Base-by-base conservation (phyloP, 1,140 invertebrate species). In the Asobara japonica region DNA sequence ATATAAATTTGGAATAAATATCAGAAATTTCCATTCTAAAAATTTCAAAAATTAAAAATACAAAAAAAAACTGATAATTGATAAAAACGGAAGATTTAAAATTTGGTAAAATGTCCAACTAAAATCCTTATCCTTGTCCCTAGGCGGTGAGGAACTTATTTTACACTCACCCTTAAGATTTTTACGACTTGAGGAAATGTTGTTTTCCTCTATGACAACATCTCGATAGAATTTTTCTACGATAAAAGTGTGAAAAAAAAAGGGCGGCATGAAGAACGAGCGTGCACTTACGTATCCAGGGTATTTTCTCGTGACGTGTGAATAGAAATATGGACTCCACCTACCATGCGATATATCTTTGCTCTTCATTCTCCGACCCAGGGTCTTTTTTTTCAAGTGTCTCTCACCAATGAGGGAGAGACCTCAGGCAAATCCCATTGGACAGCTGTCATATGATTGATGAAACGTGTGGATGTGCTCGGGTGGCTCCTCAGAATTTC, bases 371-470 rank as follows among this genome's bases (percentile, higher is more conserved):
- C 11, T 36, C 5, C 11, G 31, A 5, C 31, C 5, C 31, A 36
- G 31, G 31, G 31, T 11, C 5, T 36, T 36, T 36, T 36, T 36
- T 36, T 36, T 11, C 31, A 6, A 36, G 11, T 36, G 31, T 11
- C 5, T 11, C 31, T 36, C 11, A 11, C 31, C 31, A 36, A 36
- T 36, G 31, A 11, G 5, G 31, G 5, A 36, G 31, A 36, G 31
- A 36, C 5, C 31, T 5, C 31, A 5, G 71, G 65, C n/a, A n/a
- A 75, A 72, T 75, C 74, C 31, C 5, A 72, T 31, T 33, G 10
- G 30, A 62, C 74, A 75, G 74, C 69, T 75, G 74, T 72, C 70
- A 41, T 45, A 72, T 72, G 65, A 22, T 18, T 13, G 27, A 3
- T 27, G 30, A 33, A 20, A 56, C 7, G 25, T 33, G 8, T 27